Base-by-base conservation (phyloP, 2,888 invertebrate genomes). In the Ptilodon capucinus region DNA sequence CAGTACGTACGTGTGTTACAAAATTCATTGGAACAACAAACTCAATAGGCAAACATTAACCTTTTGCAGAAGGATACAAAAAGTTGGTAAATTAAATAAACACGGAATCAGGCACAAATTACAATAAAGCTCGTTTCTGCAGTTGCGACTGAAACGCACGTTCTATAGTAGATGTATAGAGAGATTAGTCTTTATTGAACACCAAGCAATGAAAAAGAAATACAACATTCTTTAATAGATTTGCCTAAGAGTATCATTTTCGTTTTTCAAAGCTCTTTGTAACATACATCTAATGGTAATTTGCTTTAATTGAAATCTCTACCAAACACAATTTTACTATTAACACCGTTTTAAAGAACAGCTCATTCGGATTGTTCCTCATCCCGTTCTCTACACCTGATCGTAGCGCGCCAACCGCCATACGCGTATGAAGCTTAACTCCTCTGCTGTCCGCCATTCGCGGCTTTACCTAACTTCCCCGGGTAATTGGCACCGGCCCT, bases 71-170 rank as follows among this genome's bases (percentile, higher is more conserved):
- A 40, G 41, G 48, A 59, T 51, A 52, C 54, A 47, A 51, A 51
- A 62, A 64, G 49, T 64, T 64, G 16, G 42, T 28, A 48, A 61
- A 62, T 60, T 46, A 47, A 62, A 62, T 64, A 48, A 45, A 50
- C 50, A 47, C 34, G 28, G 48, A 41, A 47, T 46, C 44, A 28
- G 48, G 11, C 28, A 38, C 47, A 43, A 50, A 57, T 57, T 48
- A 54, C 38, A 42, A 47, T 52, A 50, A 57, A 47, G 34, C 35
- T 14, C 9, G 3, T 4, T 4, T 23, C 42, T 30, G 34, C 41
- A 13, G 21, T 0, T 9, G 18, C 39, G 14, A 34, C 11, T 32
- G n/a, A 39, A 21, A 32, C 42, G 40, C 23, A 32, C 32, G 14
- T 21, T 1, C 4, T n/a, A n/a, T n/a, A n/a, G n/a, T n/a, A n/a